Conservation (phyloP, 2,888 invertebrate genomes). For the Dryobotodes eremita region DNA sequence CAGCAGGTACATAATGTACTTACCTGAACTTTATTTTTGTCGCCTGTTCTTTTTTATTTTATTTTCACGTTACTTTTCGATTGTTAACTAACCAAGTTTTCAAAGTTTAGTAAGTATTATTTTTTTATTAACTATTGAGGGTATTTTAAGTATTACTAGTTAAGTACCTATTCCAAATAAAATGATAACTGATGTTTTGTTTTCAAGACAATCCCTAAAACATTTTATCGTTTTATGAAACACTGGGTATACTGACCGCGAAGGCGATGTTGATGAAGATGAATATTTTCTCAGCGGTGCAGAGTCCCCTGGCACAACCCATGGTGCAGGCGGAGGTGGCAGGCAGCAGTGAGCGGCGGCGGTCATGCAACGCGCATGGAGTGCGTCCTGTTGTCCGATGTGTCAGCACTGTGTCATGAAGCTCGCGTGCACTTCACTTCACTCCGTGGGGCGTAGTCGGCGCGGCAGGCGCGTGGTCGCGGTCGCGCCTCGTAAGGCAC, state of each 20-base stretch:
- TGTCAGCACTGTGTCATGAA: conserved; percentile 51
- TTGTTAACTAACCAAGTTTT: neutral
- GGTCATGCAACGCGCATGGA: conserved; percentile 34
- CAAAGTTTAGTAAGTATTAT: neutral
- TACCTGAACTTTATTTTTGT: conserved; percentile 8
- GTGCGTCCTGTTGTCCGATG: conserved; percentile 7
- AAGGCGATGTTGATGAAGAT: conserved; percentile 89
- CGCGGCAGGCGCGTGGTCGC: conserved; percentile 64
- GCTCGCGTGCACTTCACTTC: conserved; percentile 61
- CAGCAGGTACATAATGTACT: neutral
- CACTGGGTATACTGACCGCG: conserved; percentile 78
- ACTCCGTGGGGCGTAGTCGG: conserved; percentile 36
- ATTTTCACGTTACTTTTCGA: neutral
- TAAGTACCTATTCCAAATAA: neutral
- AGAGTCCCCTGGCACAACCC: conserved; percentile 82
- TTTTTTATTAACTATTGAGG: neutral
- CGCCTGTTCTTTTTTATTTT: neutral
- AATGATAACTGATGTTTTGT: neutral
- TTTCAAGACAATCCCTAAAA: neutral
- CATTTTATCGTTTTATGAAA: neutral
- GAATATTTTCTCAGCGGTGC: conserved; percentile 86
- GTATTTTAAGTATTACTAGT: neutral
- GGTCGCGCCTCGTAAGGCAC: conserved; percentile 84
- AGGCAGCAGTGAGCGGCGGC: conserved; percentile 7
- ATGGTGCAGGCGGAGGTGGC: conserved; percentile 67